phyloP scores from a whole-genome alignment of 2,888 invertebrate genomes.

The Tetramorium bicarinatum region DNA sequence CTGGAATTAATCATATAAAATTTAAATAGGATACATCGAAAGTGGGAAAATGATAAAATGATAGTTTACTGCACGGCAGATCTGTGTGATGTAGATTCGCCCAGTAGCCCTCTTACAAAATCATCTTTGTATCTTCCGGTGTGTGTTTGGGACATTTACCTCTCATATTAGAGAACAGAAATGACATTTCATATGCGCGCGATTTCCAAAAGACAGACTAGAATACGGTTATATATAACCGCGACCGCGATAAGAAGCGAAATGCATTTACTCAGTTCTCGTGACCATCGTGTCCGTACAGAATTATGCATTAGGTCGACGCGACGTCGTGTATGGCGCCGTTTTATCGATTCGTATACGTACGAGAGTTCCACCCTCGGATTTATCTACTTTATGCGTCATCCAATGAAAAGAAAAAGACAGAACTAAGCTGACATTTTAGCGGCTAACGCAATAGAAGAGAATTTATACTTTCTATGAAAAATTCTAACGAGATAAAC shows the following conservation, averaged over 20 bases:
- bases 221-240: slow-evolving; percentile 5
- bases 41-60: neutral
- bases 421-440: slow-evolving; percentile 16
- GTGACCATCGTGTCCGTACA: slow-evolving; percentile 5
- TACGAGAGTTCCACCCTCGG: slow-evolving; percentile 19
- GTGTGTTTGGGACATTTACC: neutral
- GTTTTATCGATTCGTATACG: slow-evolving; percentile 56
- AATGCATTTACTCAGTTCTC: neutral
- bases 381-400: slow-evolving; percentile 46
- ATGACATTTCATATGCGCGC: neutral
- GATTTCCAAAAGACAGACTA: neutral
- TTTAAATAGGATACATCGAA: neutral
- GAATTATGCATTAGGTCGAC: slow-evolving; percentile 46
- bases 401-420: slow-evolving; percentile 44
- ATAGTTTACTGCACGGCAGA: slow-evolving; percentile 54
- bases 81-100: neutral
- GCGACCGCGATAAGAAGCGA: slow-evolving; percentile 7
- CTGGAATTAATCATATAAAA: neutral
- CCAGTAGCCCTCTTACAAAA: neutral
- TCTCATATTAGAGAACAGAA: neutral
- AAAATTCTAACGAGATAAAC: neutral
- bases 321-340: slow-evolving; percentile 53
- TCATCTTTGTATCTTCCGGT: neutral
- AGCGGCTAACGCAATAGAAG: neutral
- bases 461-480: neutral